These are phyloP conservation scores for Argyresthia goedartella DNA, from an alignment of 2,888 invertebrate genomes.

Conservation along the genomic window DNA sequence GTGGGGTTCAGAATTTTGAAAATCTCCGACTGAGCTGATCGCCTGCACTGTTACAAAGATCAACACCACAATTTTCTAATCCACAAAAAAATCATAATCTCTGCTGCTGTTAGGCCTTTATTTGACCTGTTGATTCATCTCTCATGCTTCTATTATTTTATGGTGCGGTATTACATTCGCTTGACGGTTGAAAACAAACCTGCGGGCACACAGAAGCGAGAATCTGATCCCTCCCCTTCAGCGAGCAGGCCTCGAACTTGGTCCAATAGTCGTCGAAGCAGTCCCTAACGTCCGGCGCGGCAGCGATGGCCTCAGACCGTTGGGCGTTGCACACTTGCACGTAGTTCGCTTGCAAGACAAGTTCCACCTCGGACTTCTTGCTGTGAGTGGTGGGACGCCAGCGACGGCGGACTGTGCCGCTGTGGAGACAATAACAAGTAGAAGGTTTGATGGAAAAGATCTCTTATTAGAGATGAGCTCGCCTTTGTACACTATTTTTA, in stretches of 20 bases:
- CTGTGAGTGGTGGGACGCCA: conserved; percentile 76
- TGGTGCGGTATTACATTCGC: too few species aligned
- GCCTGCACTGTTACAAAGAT: too few species aligned
- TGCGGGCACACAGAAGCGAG: conserved; percentile 87
- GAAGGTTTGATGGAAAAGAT: too few species aligned
- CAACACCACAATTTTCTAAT: too few species aligned
- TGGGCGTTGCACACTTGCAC: conserved; percentile 74
- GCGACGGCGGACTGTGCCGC: conserved; percentile 81
- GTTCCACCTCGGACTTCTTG: conserved; percentile 76
- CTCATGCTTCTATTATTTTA: too few species aligned
- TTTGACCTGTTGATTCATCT: too few species aligned
- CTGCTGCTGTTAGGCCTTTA: too few species aligned
- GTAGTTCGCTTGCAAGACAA: conserved; percentile 79
- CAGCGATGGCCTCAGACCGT: conserved; percentile 49
- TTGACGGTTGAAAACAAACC: conserved; percentile 57
- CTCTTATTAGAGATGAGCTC: too few species aligned
- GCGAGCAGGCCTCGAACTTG: conserved; percentile 70
- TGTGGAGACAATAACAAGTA: conserved; percentile 31
- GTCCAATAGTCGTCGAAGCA: conserved; percentile 83
- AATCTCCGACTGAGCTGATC: too few species aligned
- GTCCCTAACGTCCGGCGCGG: conserved; percentile 75
- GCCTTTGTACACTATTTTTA: too few species aligned
- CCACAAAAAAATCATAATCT: too few species aligned
- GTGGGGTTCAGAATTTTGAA: too few species aligned
- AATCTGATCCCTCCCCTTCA: conserved; percentile 83